Percentiles rank a stretch among this genome's conserved stretches.
Conservation (phyloP, 2,113 vertebrate species). For the Typhlomys cinereus region DNA sequence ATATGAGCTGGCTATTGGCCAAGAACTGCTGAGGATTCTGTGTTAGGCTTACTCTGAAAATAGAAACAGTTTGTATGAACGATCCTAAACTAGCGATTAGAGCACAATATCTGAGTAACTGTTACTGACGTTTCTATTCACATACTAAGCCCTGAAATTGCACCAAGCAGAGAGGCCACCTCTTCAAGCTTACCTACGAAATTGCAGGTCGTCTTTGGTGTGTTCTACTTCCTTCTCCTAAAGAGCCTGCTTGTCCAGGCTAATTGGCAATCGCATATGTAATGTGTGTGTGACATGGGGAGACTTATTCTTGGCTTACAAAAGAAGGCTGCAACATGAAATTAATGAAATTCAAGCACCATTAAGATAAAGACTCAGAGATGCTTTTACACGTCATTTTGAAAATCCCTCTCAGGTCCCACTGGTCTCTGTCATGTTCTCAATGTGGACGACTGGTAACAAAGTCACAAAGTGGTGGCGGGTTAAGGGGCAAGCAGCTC, state of each 20-base stretch:
- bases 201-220: not conserved
- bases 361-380: conserved; percentile 13
- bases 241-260: not conserved
- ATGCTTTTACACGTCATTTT: not conserved
- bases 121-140: not conserved
- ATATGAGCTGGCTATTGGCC: not conserved
- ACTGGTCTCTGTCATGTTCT: not conserved
- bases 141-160: not conserved
- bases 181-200: conserved; percentile 30
- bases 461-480: not conserved
- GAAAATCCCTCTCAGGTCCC: not conserved
- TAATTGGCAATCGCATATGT: not conserved
- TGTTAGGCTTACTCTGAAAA: not conserved
- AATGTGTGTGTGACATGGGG: not conserved
- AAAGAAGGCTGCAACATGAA: not conserved
- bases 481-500: not conserved
- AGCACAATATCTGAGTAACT: not conserved
- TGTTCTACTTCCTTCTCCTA: conserved; percentile 5
- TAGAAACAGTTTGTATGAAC: not conserved
- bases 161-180: not conserved
- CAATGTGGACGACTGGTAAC: not conserved
- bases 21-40: not conserved
- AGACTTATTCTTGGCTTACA: conserved; percentile 11
- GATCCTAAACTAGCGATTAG: not conserved
- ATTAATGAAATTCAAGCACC: not conserved